Conservation (phyloP, 2,113 vertebrate genomes). For the Anguilla rostrata region DNA sequence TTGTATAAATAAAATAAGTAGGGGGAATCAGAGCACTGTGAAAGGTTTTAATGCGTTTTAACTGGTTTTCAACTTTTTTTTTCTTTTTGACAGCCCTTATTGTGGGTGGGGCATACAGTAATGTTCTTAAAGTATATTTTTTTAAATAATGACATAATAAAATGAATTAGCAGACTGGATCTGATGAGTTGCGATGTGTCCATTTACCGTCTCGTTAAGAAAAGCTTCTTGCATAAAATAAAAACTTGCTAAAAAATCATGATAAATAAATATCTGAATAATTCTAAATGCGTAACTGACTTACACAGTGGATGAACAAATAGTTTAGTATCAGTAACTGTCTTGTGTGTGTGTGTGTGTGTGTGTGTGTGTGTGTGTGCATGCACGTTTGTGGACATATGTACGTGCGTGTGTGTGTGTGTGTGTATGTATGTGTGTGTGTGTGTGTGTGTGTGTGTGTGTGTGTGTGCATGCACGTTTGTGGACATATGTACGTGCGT, state of each 20-base stretch:
- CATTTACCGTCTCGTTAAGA: not conserved
- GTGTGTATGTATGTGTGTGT: too few species aligned
- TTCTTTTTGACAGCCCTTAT: constrained; percentile 3
- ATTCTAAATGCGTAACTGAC: too few species aligned
- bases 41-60: constrained; percentile 51
- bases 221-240: too few species aligned
- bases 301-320: not conserved
- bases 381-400: too few species aligned
- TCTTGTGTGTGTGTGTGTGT: too few species aligned
- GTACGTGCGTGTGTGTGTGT: not conserved
- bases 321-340: not conserved
- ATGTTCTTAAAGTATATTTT: not conserved
- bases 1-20: constrained; percentile 61
- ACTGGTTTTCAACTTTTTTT: constrained; percentile 50
- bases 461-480: too few species aligned
- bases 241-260: too few species aligned
- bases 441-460: too few species aligned
- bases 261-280: too few species aligned
- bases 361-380: too few species aligned
- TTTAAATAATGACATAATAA: not conserved
- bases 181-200: not conserved
- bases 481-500: not conserved
- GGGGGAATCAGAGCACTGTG: constrained; percentile 51
- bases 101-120: not conserved
- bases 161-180: not conserved